Evolutionary conservation across 2,113 vertebrate species (phyloP), one percentile per base, ranked within the genome.

Genomic region (Indri indri): DNA sequence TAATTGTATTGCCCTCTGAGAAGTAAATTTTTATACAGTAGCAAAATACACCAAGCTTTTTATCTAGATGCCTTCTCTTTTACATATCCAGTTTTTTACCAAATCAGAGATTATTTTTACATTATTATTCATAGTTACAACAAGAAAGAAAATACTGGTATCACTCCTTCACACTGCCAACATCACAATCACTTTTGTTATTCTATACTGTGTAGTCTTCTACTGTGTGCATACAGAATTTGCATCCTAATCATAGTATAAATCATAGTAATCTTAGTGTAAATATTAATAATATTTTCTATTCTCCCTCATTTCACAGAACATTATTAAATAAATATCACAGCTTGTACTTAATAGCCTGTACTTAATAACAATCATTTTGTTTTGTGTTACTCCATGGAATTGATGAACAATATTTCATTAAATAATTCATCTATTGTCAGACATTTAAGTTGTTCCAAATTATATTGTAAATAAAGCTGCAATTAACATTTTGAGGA

Each of bases 381-480:
- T 79, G 54, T 65, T 87, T 95, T 71, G 10, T 50, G 54, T 86
- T 97, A 40, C 37, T 70, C 20, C 27, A 63, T 6, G 68, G 16
- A 73, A 61, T 8, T 65, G 18, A 63, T 54, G 25, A 93, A 68
- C 17, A 61, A 34, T 66, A 52, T 89, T 94, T 88, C 37, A 92
- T 70, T 66, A 86, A 90, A 71, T 2, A 96, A 82, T 76, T 88
- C 22, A 82, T 66, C 73, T 42, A n/a, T 10, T 88, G 27, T 63
- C 93, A 37, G 30, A 82, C 10, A 73, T 88, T 83, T 47, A 94
- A 73, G 34, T 14, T 88, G 10, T 40, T 82, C 4, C 18, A n/a
- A 63, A 79, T 40, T 45, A 90, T 50, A 65, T 91, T 50, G 76
- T 54, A 97, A 96, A 88, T 76, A 90, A 82, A 86, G 50, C 18